Base-by-base conservation (phyloP, 2,113 vertebrate species). In the Chloropsis hardwickii region DNA sequence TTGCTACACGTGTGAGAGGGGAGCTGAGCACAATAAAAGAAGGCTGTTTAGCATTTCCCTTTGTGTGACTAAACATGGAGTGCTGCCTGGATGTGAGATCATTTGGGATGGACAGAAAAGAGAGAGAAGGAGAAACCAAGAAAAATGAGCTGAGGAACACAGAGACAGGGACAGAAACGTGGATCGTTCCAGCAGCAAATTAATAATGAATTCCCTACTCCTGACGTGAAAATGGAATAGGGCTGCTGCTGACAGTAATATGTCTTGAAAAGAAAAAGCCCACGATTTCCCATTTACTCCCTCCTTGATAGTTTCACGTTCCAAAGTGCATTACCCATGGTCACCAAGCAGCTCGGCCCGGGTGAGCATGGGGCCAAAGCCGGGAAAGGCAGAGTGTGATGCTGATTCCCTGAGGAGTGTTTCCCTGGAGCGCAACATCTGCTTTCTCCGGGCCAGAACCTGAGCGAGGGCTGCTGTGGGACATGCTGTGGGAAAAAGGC, bases 201-300 rank as follows among this genome's bases (percentile, higher is more conserved):
- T 74, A 87, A 87, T 87, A 93, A 92, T 45, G 39, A 66, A 90
- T 85, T 57, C 84, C 54, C 47, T 78, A 69, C 88, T 84, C 56
- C 88, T 81, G 81, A 57, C 61, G 69, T 45, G 65, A 48, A 70
- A 91, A 78, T 39, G 47, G 77, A 89, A 27, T 7, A 39, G 14
- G 24, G 65, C 47, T 81, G 88, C 65, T 81, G 85, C 78, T 78
- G 58, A 6, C 51, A 73, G 50, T 33, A 42, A 12, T 70, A 29
- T 0, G 1, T 58, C 81, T 21, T 20, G 45, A 74, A 61, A 80
- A 47, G n/a, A 21, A 66, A 67, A 44, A 65, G 2, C 2, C 10
- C 16, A 50, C 0, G 2, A 4, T 40, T 89, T 84, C n/a, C 73
- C 29, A 57, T 54, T 84, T 27, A 57, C 73, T 57, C 57, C 19